These are phyloP conservation scores for Melipona beecheii DNA, from an alignment of 2,888 invertebrate species.

Conservation along the genomic window DNA sequence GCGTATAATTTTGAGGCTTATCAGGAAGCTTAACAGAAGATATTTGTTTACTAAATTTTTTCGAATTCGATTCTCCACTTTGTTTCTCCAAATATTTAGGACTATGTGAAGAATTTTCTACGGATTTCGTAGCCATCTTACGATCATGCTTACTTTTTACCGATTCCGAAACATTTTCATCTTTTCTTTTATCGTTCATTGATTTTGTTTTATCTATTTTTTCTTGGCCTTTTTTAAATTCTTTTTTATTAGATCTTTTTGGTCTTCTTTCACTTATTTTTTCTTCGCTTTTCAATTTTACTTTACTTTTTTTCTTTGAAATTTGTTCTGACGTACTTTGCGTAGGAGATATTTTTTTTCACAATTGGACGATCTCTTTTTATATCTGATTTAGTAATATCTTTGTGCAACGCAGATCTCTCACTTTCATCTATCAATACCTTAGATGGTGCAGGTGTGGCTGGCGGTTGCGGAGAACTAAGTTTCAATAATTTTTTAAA, in stretches of 20 bases:
- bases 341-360: not conserved
- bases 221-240: not conserved
- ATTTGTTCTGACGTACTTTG: not conserved
- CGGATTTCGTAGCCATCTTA: not conserved
- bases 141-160: not conserved
- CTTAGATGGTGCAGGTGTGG: slow-evolving; percentile 13
- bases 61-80: not conserved
- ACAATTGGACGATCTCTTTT: not conserved
- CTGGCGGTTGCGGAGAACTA: slow-evolving; percentile 37
- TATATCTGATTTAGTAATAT: not conserved
- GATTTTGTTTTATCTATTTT: not conserved
- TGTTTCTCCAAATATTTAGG: not conserved
- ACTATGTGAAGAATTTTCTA: not conserved
- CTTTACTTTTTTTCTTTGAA: not conserved
- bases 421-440: not conserved
- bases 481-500: slow-evolving; percentile 65
- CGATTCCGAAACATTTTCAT: not conserved
- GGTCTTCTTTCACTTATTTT: not conserved
- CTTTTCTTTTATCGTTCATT: not conserved
- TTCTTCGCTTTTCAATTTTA: not conserved
- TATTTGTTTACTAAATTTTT: not conserved
- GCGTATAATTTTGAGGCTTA: not conserved
- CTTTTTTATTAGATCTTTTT: not conserved
- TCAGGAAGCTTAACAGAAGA: not conserved
- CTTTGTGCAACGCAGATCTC: not conserved